Percentiles rank a stretch among this genome's conserved stretches.
Evolutionary conservation across 2,797 vertebrate genomes (phyloP).

Genomic region (Cyprinodon diabolis): DNA sequence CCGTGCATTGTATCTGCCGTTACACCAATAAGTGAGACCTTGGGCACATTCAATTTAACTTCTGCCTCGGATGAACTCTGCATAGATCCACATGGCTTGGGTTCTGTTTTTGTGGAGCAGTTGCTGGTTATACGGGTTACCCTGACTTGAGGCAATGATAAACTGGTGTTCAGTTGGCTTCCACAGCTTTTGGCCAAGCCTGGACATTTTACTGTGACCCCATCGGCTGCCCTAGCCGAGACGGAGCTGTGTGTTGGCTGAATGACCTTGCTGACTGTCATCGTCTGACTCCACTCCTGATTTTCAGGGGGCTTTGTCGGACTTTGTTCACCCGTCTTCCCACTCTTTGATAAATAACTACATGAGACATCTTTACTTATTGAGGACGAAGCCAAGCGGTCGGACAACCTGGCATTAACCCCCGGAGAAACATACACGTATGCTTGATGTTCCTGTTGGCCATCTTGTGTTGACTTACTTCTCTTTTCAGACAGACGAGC

Average conservation of each 20-base stretch:
- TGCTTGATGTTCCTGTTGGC: slow-evolving; percentile 8
- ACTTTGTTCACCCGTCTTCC: slow-evolving; percentile 4
- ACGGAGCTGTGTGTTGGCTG: slow-evolving; percentile 39
- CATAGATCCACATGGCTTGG: slow-evolving; percentile 59
- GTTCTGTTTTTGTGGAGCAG: slow-evolving; percentile 44
- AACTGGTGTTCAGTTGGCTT: slow-evolving; percentile 47
- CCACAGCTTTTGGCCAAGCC: slow-evolving; percentile 48
- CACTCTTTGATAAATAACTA: slow-evolving; percentile 20
- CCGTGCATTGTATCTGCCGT: slow-evolving; percentile 25
- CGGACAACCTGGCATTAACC: slow-evolving; percentile 18
- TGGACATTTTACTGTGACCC: slow-evolving; percentile 32
- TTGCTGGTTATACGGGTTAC: slow-evolving; percentile 57
- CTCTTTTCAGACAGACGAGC: slow-evolving; percentile 69
- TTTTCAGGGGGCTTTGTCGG: slow-evolving; percentile 39
- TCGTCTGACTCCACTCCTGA: slow-evolving; percentile 58
- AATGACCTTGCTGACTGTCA: slow-evolving; percentile 54
- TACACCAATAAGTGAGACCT: slow-evolving; percentile 30
- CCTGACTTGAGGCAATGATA: slow-evolving; percentile 69
- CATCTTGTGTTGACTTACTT: slow-evolving; percentile 11
- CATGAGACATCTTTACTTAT: slow-evolving; percentile 48
- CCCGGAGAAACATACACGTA: neutral
- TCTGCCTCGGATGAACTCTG: slow-evolving; percentile 47
- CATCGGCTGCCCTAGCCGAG: slow-evolving; percentile 31
- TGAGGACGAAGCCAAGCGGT: slow-evolving; percentile 27
- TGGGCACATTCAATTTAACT: slow-evolving; percentile 46